phyloP scores from a whole-genome alignment of 1,140 invertebrate genomes.

The Lepidurus packardi region DNA sequence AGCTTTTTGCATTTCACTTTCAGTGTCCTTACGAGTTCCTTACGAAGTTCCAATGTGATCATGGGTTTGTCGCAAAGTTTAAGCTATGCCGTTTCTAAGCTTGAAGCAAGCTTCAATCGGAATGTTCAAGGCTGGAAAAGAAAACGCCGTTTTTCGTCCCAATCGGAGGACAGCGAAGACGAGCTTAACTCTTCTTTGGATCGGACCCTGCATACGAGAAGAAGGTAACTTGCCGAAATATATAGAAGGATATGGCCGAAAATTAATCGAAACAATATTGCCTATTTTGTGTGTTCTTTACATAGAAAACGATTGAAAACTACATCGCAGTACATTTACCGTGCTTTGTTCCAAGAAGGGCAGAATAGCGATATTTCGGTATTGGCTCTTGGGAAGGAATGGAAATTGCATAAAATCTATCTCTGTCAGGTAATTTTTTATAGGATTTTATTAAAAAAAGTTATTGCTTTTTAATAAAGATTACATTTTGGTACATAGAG shows the following conservation, averaged over 20 bases:
- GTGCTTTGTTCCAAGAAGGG: slow-evolving; percentile 68
- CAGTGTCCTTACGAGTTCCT: background rate
- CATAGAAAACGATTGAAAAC: slow-evolving; percentile 29
- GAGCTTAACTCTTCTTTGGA: slow-evolving; percentile 26
- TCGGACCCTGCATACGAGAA: slow-evolving; percentile 21
- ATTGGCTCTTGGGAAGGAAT: slow-evolving; percentile 62
- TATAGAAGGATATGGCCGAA: no score
- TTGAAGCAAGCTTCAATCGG: background rate
- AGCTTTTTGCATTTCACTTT: background rate
- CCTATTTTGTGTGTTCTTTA: background rate
- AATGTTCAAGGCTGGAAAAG: slow-evolving; percentile 24
- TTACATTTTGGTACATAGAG: slow-evolving; percentile 24
- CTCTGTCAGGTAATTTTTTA: slow-evolving; percentile 55
- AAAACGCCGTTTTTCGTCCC: slow-evolving; percentile 3
- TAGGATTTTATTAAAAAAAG: background rate
- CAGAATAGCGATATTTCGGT: slow-evolving; percentile 71
- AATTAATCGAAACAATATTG: no score
- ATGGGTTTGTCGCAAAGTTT: slow-evolving; percentile 28
- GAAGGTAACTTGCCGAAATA: background rate
- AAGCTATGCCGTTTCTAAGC: background rate
- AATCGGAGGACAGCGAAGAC: slow-evolving; percentile 27
- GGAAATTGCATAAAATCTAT: slow-evolving; percentile 73
- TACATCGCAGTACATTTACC: slow-evolving; percentile 63
- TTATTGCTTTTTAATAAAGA: slow-evolving; percentile 28
- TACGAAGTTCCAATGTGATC: background rate